A percentile compares a stretch with the other conserved stretches of the same genome.
phyloP scores from a whole-genome alignment of 2,888 invertebrate genomes.

The Resseliella maxima region DNA sequence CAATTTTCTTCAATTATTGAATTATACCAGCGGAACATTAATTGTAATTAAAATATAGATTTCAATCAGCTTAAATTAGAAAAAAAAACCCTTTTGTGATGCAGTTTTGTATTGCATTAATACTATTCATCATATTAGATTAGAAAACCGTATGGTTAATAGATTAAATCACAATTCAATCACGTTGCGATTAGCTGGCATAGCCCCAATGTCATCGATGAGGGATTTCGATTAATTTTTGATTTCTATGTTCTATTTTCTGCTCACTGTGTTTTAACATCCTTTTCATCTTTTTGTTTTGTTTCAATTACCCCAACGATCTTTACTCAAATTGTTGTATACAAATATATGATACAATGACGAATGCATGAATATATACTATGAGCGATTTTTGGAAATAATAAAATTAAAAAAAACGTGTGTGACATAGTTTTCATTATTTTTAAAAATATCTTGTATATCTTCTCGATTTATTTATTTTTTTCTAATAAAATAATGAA shows the following conservation, averaged over 20 bases:
- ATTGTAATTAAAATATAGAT: not conserved
- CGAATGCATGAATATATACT: too few species aligned
- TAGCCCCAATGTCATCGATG: not conserved
- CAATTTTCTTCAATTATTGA: slow-evolving; percentile 11
- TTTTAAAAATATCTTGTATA: too few species aligned
- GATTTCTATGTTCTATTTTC: too few species aligned
- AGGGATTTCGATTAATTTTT: too few species aligned
- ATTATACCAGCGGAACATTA: not conserved
- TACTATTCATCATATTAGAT: not conserved
- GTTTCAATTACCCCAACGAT: too few species aligned
- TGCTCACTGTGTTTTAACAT: not conserved
- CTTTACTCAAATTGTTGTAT: too few species aligned
- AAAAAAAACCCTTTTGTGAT: not conserved
- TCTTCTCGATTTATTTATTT: too few species aligned
- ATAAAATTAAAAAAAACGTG: too few species aligned
- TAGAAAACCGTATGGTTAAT: not conserved
- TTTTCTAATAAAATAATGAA: slow-evolving; percentile 21
- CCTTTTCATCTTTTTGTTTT: too few species aligned
- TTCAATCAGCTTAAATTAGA: not conserved
- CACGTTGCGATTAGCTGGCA: not conserved
- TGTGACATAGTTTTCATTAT: too few species aligned
- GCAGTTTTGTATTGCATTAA: not conserved
- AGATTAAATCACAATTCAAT: not conserved
- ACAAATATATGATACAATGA: too few species aligned
- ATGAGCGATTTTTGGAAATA: too few species aligned